A percentile compares a stretch with the other conserved stretches of the same genome.
Conservation (phyloP, 2,113 vertebrate genomes). For the Pelodiscus sinensis region DNA sequence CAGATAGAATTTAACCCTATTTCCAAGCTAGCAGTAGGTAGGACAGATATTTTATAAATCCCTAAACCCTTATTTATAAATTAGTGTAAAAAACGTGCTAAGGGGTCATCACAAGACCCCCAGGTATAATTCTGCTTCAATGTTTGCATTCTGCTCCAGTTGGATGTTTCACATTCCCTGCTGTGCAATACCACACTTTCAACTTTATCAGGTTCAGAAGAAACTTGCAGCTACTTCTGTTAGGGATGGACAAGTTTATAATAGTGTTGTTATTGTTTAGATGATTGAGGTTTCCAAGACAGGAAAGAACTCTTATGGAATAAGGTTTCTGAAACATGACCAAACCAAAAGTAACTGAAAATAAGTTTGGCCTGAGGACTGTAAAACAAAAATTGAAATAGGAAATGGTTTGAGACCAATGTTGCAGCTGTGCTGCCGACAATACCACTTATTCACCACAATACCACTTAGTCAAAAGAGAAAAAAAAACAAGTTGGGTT, state of each 20-base stretch:
- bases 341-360: conserved; percentile 68
- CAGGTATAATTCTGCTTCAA: not conserved
- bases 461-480: not conserved
- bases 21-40: not conserved
- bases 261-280: conserved; percentile 63
- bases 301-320: conserved; percentile 53
- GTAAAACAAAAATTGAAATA: conserved; percentile 58
- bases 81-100: not conserved
- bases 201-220: conserved; percentile 20
- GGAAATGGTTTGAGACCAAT: conserved; percentile 17
- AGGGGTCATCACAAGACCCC: not conserved
- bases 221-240: not conserved
- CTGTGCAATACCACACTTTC: not conserved
- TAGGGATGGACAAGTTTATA: conserved; percentile 45
- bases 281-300: conserved; percentile 54
- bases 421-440: conserved; percentile 20
- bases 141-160: not conserved
- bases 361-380: conserved; percentile 46
- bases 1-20: not conserved
- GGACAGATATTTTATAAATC: not conserved
- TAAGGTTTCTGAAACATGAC: conserved; percentile 66
- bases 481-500: not conserved
- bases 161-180: not conserved
- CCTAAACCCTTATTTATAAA: not conserved
- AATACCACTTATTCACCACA: conserved; percentile 12